Evolutionary conservation across 2,113 vertebrate genomes (phyloP), one percentile per base, ranked within the genome.

Genomic region (Embiotoca jacksoni): DNA sequence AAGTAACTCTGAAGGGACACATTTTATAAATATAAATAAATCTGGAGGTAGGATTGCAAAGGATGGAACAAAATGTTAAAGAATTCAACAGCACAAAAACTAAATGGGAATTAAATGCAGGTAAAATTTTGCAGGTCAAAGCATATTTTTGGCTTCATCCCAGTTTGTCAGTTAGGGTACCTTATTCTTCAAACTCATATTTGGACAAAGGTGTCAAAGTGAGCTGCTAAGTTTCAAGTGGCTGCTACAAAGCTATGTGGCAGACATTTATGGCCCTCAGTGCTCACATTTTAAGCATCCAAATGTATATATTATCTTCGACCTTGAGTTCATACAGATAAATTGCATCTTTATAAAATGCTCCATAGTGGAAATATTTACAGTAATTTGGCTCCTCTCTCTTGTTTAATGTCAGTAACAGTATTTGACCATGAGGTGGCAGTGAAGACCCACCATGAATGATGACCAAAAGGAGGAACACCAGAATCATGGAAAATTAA

Each of bases 351-450:
- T 32, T 13, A 44, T 44, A 13, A 44, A 44, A 44, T 44, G 41
- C 41, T 44, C 41, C 41, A 44, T 44, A 11, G 41, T 50, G 15
- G 9, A 54, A 11, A 15, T 36, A 23, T 55, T 32, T 74, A 16
- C 23, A 44, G 33, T 8, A 23, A 31, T n/a, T 6, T n/a, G 7
- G 0, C 68, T 36, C 1, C 30, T 44, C 9, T 3, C 1, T 44
- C 3, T 9, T 44, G 11, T 54, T 64, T 1, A 7, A n/a, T 37
- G 2, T 59, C 62, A 78, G 30, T 87, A 37, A 14, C 81, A 69
- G 44, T 5, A 0, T 46, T 49, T 69, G 5, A 47, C 89, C 91
- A 88, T 1, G 6, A 60, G 89, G 49, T 82, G 87, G 86, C 84
- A 90, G 76, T 90, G 8, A 71, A 88, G 76, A 47, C 14, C 68